Base-by-base conservation (phyloP, 2,888 invertebrate species). In the Actias luna region DNA sequence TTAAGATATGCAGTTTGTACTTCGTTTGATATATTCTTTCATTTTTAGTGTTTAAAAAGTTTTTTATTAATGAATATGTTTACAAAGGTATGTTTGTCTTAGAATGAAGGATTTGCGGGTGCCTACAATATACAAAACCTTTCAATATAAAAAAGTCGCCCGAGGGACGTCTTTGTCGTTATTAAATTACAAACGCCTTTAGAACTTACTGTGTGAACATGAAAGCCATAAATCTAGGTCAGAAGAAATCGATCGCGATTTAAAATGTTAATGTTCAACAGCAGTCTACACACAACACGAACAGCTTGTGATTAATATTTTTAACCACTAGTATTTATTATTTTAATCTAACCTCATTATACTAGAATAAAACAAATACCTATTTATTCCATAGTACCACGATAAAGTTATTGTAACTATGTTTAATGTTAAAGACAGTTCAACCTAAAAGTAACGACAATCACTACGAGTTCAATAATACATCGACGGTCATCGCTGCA, bases 221-320 rank as follows among this genome's bases (percentile, higher is more conserved):
- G 59, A 63, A 62, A 60, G 55, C 59, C 46, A 55, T 52, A 59
- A 63, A 63, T 63, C 63, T 57, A 59, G 63, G 63, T 63, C 63
- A 59, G 36, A 39, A 59, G 36, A 59, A 61, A 63, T 63, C 63
- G 63, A 63, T 63, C 22, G n/a, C 22, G 52, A 39, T 59, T 55
- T 63, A 36, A 63, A 63, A 63, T 22, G 58, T 63, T 63, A 59
- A 63, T 63, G 59, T 14, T 39, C 46, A 46, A 16, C 27, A 14
- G 59, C 10, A 25, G 42, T 42, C 27, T 52, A 29, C 25, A 18
- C 14, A n/a, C 27, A 16, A 29, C 52, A 52, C 29, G 52, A 52
- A 52, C n/a, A n/a, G n/a, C 29, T 27, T 7, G 29, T 16, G 29
- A 27, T 52, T 29, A 52, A 46, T 46, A 46, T 46, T 46, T 18